Base-by-base conservation (phyloP, 2,113 vertebrate genomes). In the Mormyrus lacerda region DNA sequence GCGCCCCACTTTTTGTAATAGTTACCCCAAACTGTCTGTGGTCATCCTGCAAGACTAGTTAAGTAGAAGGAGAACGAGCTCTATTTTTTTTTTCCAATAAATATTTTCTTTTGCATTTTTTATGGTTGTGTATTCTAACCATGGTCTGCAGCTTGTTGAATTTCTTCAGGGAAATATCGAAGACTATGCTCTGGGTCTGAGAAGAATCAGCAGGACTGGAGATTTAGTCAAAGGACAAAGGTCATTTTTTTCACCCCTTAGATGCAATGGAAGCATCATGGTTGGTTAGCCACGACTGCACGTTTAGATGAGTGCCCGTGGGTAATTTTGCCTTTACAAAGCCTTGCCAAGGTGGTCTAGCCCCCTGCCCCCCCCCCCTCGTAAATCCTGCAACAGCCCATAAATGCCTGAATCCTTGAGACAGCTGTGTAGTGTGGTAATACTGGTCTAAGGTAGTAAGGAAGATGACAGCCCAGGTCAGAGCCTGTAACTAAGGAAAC, bases 131-230 rank as follows among this genome's bases (percentile, higher is more conserved):
- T 47, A 84, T 47, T n/a, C 11, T 84, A 45, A 4, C 21, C 44
- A 39, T 44, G 42, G 76, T 82, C 24, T 24, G 44, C 19, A 84
- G 44, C 84, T 76, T 53, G 65, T 61, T 88, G 42, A 91, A 90
- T 89, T 90, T 24, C 13, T 69, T 58, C 69, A 91, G 89, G 87
- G 35, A 47, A 88, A 19, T 69, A 88, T 47, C 13, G 1, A 48
- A 48, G 39, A 17, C 87, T 8, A n/a, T 8, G 8, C 31, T 21
- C 9, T 24, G 69, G 31, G 8, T 35, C 45, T 39, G 13, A 50
- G 69, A 42, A 39, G 27, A 50, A 51, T 24, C 7, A 53, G 19
- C 65, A 35, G 45, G 8, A n/a, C 21, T 47, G 42, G 44, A 10
- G 44, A 84, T n/a, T 47, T 45, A n/a, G 21, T 10, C 39, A 84